Base-by-base conservation (phyloP, 2,888 invertebrate species). In the Drosophila fungiperda region DNA sequence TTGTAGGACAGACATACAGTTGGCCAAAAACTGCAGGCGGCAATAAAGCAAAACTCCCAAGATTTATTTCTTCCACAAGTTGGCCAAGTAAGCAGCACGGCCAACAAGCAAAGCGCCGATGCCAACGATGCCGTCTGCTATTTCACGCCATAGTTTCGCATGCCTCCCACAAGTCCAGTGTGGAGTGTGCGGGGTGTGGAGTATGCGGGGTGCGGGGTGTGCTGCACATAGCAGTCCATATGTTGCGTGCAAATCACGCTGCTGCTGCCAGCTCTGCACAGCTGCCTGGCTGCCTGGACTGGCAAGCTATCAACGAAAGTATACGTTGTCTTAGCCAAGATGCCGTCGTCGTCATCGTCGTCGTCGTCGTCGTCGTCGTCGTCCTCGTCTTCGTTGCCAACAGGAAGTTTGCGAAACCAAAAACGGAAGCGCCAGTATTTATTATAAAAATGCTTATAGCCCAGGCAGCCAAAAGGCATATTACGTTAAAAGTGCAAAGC, bases 371-470 rank as follows among this genome's bases (percentile, higher is more conserved):
- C 88, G 69, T 62, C 65, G 68, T n/a, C 33, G 73, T 61, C 26
- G 26, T 9, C 36, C 53, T 11, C 68, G 17, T 36, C 23, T 38
- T 33, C 82, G 68, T 81, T 83, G 87, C 82, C 88, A 87, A 87
- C 88, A 89, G 87, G 90, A 88, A 88, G 87, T 90, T 88, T 83
- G 87, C 87, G 23, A 83, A 90, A 90, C 90, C 88, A 83, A 89
- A 91, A 88, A 81, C 89, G 90, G 91, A 91, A 90, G 80, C 78
- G 78, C 73, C 64, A 89, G 90, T 90, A 89, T 90, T 90, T 89
- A 89, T 89, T 90, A 91, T 83, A 90, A 86, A 89, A 90, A 91
- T 90, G 84, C 84, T 89, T 79, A 90, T 79, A 82, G 90, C 85
- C 84, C 87, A 89, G 78, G 67, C 87, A 79, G 73, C 68, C 82